phyloP scores from a whole-genome alignment of 1,140 invertebrate genomes.

The Macrosteles quadrilineatus region DNA sequence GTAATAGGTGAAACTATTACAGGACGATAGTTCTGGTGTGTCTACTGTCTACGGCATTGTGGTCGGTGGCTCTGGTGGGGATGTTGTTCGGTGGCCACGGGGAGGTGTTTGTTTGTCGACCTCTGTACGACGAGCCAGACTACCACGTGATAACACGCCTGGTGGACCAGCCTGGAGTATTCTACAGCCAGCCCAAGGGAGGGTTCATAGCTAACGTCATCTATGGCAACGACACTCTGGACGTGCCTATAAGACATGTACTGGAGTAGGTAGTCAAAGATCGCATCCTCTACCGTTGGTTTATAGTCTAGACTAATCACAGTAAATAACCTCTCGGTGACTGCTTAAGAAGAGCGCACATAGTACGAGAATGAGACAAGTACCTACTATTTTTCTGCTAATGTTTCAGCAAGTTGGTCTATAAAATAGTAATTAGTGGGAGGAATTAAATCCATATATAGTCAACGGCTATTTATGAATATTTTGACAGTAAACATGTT shows the following conservation, averaged over 20 bases:
- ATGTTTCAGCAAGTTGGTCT: too few species aligned
- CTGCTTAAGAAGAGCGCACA: too few species aligned
- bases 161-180: conserved; percentile 60
- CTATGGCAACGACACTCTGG: conserved; percentile 45
- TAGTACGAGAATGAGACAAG: too few species aligned
- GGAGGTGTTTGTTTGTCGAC: conserved; percentile 59
- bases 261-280: conserved; percentile 49
- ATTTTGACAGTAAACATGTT: too few species aligned
- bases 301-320: too few species aligned
- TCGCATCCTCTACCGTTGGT: too few species aligned
- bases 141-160: conserved; percentile 60
- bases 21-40: conserved; percentile 35
- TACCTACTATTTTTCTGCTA: too few species aligned
- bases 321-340: too few species aligned
- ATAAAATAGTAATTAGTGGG: too few species aligned
- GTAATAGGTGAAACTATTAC: too few species aligned
- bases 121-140: conserved; percentile 60
- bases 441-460: too few species aligned
- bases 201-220: conserved; percentile 59
- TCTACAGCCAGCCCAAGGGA: conserved; percentile 51
- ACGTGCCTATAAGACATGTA: conserved; percentile 43
- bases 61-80: conserved; percentile 39
- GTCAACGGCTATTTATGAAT: too few species aligned
- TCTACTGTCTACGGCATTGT: conserved; percentile 39
- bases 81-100: conserved; percentile 44